Conservation (phyloP, 2,113 vertebrate species). For the Neomonachus schauinslandi region DNA sequence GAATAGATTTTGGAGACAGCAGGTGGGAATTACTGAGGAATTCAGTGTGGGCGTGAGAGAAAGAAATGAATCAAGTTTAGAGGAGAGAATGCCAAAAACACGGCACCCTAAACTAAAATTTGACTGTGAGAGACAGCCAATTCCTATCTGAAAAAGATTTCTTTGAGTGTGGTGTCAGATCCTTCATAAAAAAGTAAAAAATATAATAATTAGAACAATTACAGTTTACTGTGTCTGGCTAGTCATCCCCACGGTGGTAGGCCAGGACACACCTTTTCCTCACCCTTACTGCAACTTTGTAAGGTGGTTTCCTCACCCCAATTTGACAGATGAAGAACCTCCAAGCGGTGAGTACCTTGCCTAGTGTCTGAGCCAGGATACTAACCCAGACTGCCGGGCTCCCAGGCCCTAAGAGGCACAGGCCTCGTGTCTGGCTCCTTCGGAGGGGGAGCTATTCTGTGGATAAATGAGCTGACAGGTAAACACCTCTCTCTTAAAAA, state of each 20-base stretch:
- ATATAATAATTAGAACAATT: neutral
- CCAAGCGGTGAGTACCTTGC: too few species aligned
- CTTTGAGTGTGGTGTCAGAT: neutral
- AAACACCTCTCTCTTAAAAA: neutral
- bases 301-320: neutral
- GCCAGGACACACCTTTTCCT: neutral
- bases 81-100: neutral
- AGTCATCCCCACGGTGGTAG: neutral
- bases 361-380: neutral
- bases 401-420: accelerated
- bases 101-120: neutral
- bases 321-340: neutral
- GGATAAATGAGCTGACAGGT: neutral
- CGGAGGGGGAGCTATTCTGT: neutral
- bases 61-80: neutral
- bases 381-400: neutral
- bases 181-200: constrained; percentile 2
- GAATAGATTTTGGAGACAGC: neutral
- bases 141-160: neutral
- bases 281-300: neutral
- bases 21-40: neutral
- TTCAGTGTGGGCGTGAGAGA: neutral
- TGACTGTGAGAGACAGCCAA: neutral
- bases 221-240: neutral
- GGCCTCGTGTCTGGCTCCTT: neutral